Percentiles rank a stretch among this genome's conserved stretches.
These are phyloP conservation scores for Rhinogobius similis DNA, from an alignment of 2,113 vertebrate species.

Conservation along the genomic window DNA sequence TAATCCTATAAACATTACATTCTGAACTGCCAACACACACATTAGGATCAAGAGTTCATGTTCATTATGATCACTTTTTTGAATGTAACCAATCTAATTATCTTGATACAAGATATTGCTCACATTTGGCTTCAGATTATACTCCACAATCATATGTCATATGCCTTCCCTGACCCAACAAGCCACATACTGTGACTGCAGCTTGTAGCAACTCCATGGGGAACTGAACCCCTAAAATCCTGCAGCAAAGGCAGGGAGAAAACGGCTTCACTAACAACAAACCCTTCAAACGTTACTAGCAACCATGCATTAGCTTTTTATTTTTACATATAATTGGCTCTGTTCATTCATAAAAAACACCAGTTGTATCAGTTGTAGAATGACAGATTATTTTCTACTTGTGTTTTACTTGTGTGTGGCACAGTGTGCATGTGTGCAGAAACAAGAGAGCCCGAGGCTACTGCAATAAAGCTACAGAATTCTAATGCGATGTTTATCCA, in stretches of 20 bases:
- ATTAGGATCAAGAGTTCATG: neutral
- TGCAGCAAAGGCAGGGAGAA: too few species aligned
- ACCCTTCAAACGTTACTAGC: too few species aligned
- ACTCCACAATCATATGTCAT: neutral
- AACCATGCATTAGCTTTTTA: neutral
- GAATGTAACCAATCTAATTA: neutral
- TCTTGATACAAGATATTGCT: neutral
- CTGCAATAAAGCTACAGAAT: constrained; percentile 15
- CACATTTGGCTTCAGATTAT: neutral
- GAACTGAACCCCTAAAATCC: neutral
- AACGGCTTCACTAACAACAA: too few species aligned
- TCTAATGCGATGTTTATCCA: constrained; percentile 8
- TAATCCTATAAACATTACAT: constrained; percentile 68
- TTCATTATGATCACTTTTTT: neutral
- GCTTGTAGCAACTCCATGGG: neutral
- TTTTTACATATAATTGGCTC: neutral
- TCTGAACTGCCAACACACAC: neutral
- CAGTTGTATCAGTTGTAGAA: neutral
- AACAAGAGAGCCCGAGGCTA: constrained; percentile 3
- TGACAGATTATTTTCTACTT: neutral
- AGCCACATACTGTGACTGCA: neutral
- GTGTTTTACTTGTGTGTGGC: neutral
- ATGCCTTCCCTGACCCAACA: neutral
- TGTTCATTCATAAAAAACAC: too few species aligned
- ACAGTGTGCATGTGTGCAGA: neutral